Conservation (phyloP, 2,888 invertebrate genomes). For the Lordiphosa fenestrarum region DNA sequence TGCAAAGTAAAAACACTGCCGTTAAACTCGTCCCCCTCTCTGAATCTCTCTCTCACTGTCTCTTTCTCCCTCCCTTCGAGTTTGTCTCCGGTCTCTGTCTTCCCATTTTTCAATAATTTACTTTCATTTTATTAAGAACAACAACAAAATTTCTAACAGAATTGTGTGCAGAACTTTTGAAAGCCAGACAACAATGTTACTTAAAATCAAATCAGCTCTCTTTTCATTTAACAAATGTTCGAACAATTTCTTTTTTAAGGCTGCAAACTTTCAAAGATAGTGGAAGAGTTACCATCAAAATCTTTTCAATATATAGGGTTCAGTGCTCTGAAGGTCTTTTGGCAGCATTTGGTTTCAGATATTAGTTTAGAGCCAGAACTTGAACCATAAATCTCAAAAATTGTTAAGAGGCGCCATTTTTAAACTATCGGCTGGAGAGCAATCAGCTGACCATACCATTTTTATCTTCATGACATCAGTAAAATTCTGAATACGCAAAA, state of each 20-base stretch:
- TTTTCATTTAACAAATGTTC: slow-evolving; percentile 8
- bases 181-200: slow-evolving; percentile 63
- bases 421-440: no score
- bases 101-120: neutral
- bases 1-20: slow-evolving; percentile 61
- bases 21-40: slow-evolving; percentile 46
- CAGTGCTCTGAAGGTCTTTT: no score
- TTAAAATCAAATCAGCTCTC: slow-evolving; percentile 37
- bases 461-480: no score
- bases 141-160: slow-evolving; percentile 68
- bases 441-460: no score
- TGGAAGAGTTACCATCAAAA: no score
- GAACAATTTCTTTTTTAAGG: slow-evolving; percentile 25
- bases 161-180: slow-evolving; percentile 53
- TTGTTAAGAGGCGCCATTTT: no score
- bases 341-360: no score
- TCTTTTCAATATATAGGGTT: no score
- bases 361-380: no score
- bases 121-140: neutral
- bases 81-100: slow-evolving; percentile 20
- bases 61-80: slow-evolving; percentile 3
- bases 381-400: no score
- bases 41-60: slow-evolving; percentile 6
- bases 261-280: slow-evolving; percentile 8
- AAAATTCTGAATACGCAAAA: no score